These are phyloP conservation scores for Caiman crocodilus DNA, from an alignment of 2,797 vertebrate species.

Conservation along the genomic window DNA sequence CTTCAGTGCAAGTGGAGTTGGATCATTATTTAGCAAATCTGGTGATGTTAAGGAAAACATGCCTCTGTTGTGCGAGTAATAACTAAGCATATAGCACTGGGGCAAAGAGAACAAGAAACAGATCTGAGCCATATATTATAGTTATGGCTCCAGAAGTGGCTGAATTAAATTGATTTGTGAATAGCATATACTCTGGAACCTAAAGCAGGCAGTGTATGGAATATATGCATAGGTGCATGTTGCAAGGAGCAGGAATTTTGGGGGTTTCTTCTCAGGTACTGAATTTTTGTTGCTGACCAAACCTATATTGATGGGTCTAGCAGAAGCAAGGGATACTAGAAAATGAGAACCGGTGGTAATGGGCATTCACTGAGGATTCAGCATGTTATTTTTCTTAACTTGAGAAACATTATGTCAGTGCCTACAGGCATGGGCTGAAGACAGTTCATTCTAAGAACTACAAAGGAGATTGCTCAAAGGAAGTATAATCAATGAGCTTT, in stretches of 20 bases:
- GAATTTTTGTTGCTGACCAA: neutral
- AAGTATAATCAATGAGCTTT: neutral
- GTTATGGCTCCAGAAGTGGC: neutral
- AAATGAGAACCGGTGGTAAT: neutral
- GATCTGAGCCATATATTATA: neutral
- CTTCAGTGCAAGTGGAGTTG: neutral
- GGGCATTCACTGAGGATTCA: neutral
- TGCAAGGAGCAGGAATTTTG: neutral
- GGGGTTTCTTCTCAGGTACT: neutral
- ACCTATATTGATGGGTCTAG: neutral
- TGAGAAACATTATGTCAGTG: neutral
- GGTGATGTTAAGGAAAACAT: neutral
- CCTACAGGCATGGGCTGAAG: neutral
- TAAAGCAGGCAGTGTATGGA: neutral
- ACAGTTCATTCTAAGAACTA: neutral
- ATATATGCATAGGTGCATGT: neutral
- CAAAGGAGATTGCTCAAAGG: constrained; percentile 34
- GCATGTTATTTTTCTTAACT: neutral
- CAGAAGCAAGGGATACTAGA: neutral
- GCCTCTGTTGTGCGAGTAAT: neutral
- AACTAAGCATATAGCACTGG: neutral
- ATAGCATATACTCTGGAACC: neutral
- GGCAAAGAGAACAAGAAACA: constrained; percentile 19
- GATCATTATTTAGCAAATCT: constrained; percentile 6
- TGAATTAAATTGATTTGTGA: constrained; percentile 18